Conservation (phyloP, 2,797 vertebrate species). For the Amblyraja radiata region DNA sequence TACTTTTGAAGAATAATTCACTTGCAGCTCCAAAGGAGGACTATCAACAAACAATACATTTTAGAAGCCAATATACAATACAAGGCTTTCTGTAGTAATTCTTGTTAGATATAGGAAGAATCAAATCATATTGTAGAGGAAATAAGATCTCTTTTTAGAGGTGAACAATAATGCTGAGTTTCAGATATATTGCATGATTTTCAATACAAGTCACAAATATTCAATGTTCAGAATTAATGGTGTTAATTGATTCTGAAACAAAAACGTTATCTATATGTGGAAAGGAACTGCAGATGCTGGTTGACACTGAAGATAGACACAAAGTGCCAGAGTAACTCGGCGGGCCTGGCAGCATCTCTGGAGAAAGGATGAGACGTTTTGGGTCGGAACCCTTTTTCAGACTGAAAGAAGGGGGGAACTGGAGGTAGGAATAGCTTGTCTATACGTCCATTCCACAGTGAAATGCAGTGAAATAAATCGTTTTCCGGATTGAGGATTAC, state of each 20-base stretch:
- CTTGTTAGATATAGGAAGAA: not conserved
- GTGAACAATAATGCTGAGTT: not conserved
- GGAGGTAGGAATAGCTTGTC: not conserved
- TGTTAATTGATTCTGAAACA: not conserved
- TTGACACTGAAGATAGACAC: no score
- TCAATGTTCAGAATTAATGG: not conserved
- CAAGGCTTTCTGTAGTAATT: not conserved
- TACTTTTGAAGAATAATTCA: not conserved
- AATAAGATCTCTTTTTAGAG: not conserved
- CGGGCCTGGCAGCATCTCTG: no score
- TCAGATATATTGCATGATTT: not conserved
- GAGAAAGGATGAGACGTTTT: no score
- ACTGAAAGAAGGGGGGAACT: no score
- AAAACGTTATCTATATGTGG: not conserved
- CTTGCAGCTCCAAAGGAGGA: not conserved
- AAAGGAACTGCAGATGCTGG: no score
- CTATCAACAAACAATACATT: not conserved
- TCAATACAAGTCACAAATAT: not conserved
- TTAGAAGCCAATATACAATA: not conserved
- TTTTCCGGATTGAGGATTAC: not conserved
- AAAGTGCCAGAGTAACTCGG: no score
- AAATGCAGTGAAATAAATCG: not conserved
- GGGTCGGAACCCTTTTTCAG: no score
- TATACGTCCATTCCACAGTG: not conserved
- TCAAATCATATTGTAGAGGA: not conserved